Percentiles rank a stretch among this genome's conserved stretches.
These are phyloP conservation scores for Microhierax caerulescens DNA, from an alignment of 2,797 vertebrate genomes.

Conservation along the genomic window DNA sequence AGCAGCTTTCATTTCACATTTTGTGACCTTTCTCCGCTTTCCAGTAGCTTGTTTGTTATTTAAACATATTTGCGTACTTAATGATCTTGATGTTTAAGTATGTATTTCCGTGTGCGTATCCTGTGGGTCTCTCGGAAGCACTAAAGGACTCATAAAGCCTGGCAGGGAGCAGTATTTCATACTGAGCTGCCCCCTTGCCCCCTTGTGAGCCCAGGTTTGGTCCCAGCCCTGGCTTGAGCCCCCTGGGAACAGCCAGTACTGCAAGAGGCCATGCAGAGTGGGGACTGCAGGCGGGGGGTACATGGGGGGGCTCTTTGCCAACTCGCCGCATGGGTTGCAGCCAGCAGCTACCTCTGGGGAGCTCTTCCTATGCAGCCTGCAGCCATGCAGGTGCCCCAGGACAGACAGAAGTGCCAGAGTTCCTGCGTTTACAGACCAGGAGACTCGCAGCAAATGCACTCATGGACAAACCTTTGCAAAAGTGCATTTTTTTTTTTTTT, in stretches of 20 bases:
- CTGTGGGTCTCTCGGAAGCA: not conserved
- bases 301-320: not conserved
- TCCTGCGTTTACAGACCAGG: not conserved
- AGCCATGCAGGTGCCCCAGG: rapidly evolving
- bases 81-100: not conserved
- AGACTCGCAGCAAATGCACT: not conserved
- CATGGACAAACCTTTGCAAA: not conserved
- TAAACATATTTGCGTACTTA: not conserved
- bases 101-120: not conserved
- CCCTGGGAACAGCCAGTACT: not conserved
- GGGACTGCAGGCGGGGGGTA: not conserved
- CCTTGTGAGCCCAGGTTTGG: not conserved
- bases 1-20: not conserved
- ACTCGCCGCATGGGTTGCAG: rapidly evolving
- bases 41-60: not conserved
- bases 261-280: not conserved
- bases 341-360: rapidly evolving
- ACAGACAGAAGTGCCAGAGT: not conserved
- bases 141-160: not conserved
- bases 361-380: not conserved
- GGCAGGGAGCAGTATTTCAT: not conserved
- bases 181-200: rapidly evolving
- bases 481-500: not conserved
- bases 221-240: not conserved
- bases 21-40: conserved; percentile 25